These are phyloP conservation scores for Bombus waltoni DNA, from an alignment of 1,140 invertebrate genomes.

Conservation along the genomic window DNA sequence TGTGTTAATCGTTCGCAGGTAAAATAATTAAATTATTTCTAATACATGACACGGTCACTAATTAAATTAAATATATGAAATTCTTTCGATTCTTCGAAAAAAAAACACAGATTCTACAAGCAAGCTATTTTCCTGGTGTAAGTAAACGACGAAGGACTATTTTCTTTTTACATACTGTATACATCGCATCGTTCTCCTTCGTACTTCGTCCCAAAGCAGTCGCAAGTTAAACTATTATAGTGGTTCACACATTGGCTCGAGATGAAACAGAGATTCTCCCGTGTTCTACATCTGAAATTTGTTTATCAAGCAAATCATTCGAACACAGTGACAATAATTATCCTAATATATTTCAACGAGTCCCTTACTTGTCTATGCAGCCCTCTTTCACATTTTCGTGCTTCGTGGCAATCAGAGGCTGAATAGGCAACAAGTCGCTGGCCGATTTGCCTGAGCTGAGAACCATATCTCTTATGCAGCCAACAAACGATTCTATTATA, in stretches of 20 bases:
- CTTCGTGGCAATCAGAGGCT: constrained; percentile 91
- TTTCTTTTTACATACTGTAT: constrained; percentile 87
- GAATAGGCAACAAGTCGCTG: constrained; percentile 90
- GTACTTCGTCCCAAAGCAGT: constrained; percentile 95
- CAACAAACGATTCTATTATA: constrained; percentile 95
- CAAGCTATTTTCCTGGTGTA: too few relatives aligned
- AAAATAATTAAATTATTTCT: background rate
- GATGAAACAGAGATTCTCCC: constrained; percentile 92
- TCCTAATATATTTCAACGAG: too few relatives aligned
- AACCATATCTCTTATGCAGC: constrained; percentile 93
- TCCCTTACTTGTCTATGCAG: constrained; percentile 88
- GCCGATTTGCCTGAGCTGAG: constrained; percentile 92
- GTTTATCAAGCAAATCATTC: background rate
- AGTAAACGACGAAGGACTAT: too few relatives aligned
- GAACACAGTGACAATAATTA: background rate
- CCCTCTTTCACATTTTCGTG: constrained; percentile 94
- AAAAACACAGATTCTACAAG: too few relatives aligned
- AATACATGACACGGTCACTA: too few relatives aligned
- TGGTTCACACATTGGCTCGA: constrained; percentile 94
- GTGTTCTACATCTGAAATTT: constrained; percentile 85
- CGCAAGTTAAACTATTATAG: constrained; percentile 92
- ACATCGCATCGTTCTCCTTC: constrained; percentile 95
- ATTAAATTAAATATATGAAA: too few relatives aligned
- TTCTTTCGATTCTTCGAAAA: too few relatives aligned
- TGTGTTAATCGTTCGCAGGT: background rate